Evolutionary conservation across 1,140 invertebrate species (phyloP).

Genomic region (Drosophila leontia): DNA sequence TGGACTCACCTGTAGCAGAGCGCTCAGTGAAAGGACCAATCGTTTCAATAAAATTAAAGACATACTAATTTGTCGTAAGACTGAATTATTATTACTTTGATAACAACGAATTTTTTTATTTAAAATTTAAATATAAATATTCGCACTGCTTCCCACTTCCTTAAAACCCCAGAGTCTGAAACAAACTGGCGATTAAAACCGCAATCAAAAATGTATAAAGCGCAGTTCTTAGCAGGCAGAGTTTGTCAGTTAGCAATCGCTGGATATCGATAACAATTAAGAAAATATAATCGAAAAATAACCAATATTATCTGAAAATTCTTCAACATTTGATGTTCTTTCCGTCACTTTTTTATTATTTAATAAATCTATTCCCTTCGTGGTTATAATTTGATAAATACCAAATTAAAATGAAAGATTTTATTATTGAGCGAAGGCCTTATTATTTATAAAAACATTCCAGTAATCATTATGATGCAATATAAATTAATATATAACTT

Average conservation of each 20-base stretch:
- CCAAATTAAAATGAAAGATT: not conserved
- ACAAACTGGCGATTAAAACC: not conserved
- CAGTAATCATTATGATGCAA: not conserved
- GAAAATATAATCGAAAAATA: not conserved
- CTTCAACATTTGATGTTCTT: not conserved
- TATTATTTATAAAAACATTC: not conserved
- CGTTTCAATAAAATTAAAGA: not conserved
- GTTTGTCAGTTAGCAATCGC: not conserved
- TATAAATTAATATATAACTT: not conserved
- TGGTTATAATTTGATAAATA: not conserved
- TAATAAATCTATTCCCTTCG: not conserved
- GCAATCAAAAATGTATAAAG: not conserved
- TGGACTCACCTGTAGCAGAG: not conserved
- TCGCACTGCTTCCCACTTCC: not conserved
- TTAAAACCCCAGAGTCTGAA: not conserved
- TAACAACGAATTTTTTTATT: not conserved
- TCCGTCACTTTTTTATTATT: not conserved
- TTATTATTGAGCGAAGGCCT: not conserved
- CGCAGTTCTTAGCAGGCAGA: not conserved
- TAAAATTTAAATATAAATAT: not conserved
- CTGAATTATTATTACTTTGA: not conserved
- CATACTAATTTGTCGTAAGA: not conserved
- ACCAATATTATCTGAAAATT: not conserved
- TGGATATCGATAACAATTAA: not conserved
- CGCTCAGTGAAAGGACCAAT: not conserved